phyloP scores from a whole-genome alignment of 2,797 vertebrate genomes.

The Sternotherus odoratus region DNA sequence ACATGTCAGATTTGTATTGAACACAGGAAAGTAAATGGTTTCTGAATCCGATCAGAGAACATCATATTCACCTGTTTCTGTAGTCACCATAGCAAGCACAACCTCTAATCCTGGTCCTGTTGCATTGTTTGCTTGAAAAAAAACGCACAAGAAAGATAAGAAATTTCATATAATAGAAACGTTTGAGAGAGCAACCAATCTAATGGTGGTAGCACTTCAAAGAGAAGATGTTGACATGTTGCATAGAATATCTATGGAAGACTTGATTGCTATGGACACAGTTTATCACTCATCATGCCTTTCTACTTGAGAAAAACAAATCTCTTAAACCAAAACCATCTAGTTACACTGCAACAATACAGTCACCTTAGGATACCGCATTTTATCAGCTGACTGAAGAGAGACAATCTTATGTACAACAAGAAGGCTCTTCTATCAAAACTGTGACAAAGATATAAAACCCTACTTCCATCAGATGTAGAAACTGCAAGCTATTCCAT shows the following conservation, averaged over 20 bases:
- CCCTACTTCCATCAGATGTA: neutral
- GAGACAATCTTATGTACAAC: neutral
- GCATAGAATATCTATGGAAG: no score
- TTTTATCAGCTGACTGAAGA: neutral
- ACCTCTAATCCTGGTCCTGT: neutral
- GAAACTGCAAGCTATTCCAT: neutral
- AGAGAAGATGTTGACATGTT: neutral
- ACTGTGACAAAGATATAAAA: neutral
- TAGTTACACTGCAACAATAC: neutral
- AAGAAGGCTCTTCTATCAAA: neutral
- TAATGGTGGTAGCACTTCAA: neutral
- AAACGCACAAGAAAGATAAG: neutral
- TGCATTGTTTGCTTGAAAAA: neutral
- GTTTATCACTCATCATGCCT: neutral
- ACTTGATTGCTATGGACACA: neutral
- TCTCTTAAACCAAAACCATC: neutral
- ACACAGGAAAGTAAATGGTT: neutral
- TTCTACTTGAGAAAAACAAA: neutral
- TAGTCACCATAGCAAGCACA: neutral
- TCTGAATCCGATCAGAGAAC: neutral
- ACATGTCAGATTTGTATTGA: neutral
- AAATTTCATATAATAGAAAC: neutral
- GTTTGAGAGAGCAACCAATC: neutral
- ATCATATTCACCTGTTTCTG: neutral
- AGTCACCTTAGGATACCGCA: neutral